Conservation (phyloP, 2,888 invertebrate species). For the Spicauda simplicius region DNA sequence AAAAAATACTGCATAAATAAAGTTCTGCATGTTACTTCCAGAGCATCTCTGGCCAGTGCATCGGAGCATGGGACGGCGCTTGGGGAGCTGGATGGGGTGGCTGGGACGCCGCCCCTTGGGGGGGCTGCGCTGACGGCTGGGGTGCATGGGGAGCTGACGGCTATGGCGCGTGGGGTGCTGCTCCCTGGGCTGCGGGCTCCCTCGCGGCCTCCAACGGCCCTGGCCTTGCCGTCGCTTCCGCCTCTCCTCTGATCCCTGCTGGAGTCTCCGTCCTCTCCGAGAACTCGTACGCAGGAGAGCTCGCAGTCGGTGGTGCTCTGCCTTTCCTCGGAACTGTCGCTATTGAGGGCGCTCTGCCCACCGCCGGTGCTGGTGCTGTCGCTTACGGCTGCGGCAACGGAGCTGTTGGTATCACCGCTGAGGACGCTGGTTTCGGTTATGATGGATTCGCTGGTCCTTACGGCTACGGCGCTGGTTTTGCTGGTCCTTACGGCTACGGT, state of each 20-base stretch:
- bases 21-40: slow-evolving; percentile 12
- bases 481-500: neutral
- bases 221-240: slow-evolving; percentile 45
- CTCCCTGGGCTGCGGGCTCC: neutral
- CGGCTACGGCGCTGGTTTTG: neutral
- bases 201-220: slow-evolving; percentile 42
- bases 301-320: slow-evolving; percentile 47
- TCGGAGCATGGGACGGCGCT: slow-evolving; percentile 32
- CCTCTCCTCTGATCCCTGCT: slow-evolving; percentile 46
- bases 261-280: slow-evolving; percentile 56
- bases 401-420: slow-evolving; percentile 41
- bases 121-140: slow-evolving; percentile 10
- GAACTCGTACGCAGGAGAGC: slow-evolving; percentile 50
- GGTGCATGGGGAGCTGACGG: neutral
- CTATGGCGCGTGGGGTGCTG: neutral
- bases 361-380: slow-evolving; percentile 36
- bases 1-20: neutral
- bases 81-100: slow-evolving; percentile 46
- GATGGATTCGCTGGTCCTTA: slow-evolving; percentile 35
- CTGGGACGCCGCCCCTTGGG: slow-evolving; percentile 1
- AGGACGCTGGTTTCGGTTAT: slow-evolving; percentile 39
- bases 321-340: slow-evolving; percentile 48
- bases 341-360: slow-evolving; percentile 38
- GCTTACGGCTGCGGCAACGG: slow-evolving; percentile 49
- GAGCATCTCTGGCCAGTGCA: slow-evolving; percentile 37